Conservation (phyloP, 2,797 vertebrate species). For the Darevskia nairensis region DNA sequence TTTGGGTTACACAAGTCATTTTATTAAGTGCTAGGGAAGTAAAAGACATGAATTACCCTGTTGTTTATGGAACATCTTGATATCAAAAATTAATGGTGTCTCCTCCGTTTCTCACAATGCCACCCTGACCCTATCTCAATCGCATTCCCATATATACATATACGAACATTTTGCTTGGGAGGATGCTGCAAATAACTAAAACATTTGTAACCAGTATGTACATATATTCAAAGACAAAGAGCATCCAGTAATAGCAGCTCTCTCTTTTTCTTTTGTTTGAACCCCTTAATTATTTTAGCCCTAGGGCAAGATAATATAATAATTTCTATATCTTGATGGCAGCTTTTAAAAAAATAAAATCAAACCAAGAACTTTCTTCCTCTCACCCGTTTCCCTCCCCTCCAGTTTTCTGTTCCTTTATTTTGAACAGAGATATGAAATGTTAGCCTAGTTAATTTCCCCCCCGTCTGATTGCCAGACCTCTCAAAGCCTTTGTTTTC, state of each 20-base stretch:
- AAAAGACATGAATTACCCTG: conserved; percentile 16
- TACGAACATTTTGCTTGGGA: conserved; percentile 23
- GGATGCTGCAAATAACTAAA: not conserved
- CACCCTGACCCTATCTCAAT: not conserved
- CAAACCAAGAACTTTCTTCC: too few relatives aligned
- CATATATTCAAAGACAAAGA: conserved; percentile 34
- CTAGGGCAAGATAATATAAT: conserved; percentile 50
- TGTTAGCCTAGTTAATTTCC: conserved; percentile 60
- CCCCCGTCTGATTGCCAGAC: conserved; percentile 71
- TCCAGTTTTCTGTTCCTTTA: conserved; percentile 34
- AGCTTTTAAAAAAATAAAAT: not conserved
- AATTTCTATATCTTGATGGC: conserved; percentile 47
- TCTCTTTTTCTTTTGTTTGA: conserved; percentile 57
- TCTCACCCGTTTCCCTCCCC: not conserved
- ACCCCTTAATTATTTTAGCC: conserved; percentile 63
- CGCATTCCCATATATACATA: not conserved
- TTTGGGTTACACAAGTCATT: conserved; percentile 32
- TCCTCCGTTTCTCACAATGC: not conserved
- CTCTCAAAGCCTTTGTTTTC: conserved; percentile 82
- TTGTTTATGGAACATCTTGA: not conserved
- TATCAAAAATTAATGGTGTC: not conserved
- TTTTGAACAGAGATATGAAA: conserved; percentile 65
- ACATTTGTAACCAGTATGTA: conserved; percentile 28
- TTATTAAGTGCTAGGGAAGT: not conserved
- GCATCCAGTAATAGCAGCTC: conserved; percentile 8